Base-by-base conservation (phyloP, 2,888 invertebrate genomes). In the Teleogryllus oceanicus region DNA sequence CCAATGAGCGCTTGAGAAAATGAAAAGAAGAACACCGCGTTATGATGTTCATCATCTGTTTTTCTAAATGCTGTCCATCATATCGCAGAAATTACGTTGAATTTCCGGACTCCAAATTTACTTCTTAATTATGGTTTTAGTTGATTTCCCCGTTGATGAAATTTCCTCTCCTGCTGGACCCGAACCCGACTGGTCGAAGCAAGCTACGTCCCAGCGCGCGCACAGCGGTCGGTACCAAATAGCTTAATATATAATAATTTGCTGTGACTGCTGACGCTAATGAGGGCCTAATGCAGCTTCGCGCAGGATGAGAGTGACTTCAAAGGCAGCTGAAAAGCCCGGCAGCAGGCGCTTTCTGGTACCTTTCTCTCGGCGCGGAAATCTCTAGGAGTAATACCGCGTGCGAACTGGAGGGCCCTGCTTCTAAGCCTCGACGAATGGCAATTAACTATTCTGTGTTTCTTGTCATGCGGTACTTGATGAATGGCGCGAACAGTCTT, bases 181-280 rank as follows among this genome's bases (percentile, higher is more conserved):
- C 37, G 37, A 37, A 37, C 37, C 37, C 37, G 8, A 37, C 8
- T 37, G 37, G 37, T 37, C 37, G 37, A 37, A 37, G 37, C 8
- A 37, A 37, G 37, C 37, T 37, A 37, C 37, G 37, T 37, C 37
- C 37, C 37, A 37, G 37, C 37, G 37, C 37, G 3, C 37, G 37
- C 37, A 37, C 37, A 37, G 37, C 37, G 37, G 37, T 37, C 37
- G 37, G 37, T 37, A 37, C n/a, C 62, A 62, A 62, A 62, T 62
- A 62, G 62, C n/a, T 62, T 18, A 62, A 62, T 62, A 62, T 62
- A n/a, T 18, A 62, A 62, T 62, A 62, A 62, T 62, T 62, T 62
- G 62, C 62, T 13, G 16, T 62, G 62, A n/a, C 62, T 62, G 62
- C 37, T 37, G 37, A 8, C 62, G 62, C 62, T 62, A 62, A n/a